A percentile compares a stretch with the other conserved stretches of the same genome.
These are phyloP conservation scores for Synanthedon vespiformis DNA, from an alignment of 2,888 invertebrate species.

Conservation along the genomic window DNA sequence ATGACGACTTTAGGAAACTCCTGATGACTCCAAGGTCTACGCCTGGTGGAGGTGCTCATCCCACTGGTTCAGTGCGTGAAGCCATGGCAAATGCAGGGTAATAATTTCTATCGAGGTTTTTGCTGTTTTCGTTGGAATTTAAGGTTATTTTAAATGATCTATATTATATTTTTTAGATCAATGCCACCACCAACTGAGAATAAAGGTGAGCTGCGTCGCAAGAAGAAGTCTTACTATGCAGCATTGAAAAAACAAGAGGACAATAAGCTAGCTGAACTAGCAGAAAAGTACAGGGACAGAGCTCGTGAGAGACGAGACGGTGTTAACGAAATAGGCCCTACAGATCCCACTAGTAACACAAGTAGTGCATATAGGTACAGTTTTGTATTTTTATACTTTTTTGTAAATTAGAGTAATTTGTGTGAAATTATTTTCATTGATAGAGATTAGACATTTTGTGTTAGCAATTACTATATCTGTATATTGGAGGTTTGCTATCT, in stretches of 20 bases:
- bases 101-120: neutral
- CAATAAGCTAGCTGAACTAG: conserved; percentile 92
- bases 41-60: conserved; percentile 62
- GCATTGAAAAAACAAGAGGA: conserved; percentile 95
- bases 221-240: conserved; percentile 96
- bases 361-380: conserved; percentile 77
- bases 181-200: conserved; percentile 74
- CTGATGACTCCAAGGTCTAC: conserved; percentile 93
- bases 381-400: neutral
- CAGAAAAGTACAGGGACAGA: conserved; percentile 92
- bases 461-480: too few relatives aligned
- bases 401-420: too few relatives aligned
- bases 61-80: conserved; percentile 74
- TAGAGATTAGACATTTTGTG: too few relatives aligned
- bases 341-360: conserved; percentile 87
- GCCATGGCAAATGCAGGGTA: conserved; percentile 75
- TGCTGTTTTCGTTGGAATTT: neutral
- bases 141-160: too few relatives aligned
- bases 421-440: too few relatives aligned
- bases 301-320: conserved; percentile 93
- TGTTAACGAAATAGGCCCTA: conserved; percentile 82
- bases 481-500: too few relatives aligned
- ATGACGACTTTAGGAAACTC: conserved; percentile 96
- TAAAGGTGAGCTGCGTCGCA: conserved; percentile 86
- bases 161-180: conserved; percentile 23